These are phyloP conservation scores for Synanthedon tipuliformis DNA, from an alignment of 2,888 invertebrate species.

Conservation along the genomic window DNA sequence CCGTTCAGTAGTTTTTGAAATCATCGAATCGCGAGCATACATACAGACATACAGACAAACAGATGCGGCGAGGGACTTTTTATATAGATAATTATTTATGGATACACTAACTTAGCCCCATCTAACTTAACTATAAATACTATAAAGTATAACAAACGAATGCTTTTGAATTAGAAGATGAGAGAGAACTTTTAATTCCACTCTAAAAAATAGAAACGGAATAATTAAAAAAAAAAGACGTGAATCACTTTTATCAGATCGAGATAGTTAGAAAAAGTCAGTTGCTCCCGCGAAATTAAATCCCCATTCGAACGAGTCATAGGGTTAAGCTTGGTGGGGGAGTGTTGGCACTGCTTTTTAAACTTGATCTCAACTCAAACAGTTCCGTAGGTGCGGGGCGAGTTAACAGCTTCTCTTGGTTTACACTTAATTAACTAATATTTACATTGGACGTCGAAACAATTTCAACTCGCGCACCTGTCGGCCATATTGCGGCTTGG, in stretches of 20 bases:
- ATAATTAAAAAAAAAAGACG: constrained; percentile 1
- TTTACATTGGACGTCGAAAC: constrained; percentile 59
- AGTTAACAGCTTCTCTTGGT: constrained; percentile 33
- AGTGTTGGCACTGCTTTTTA: constrained; percentile 19
- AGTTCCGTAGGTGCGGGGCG: constrained; percentile 17
- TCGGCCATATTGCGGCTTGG: constrained; percentile 38
- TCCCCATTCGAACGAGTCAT: constrained; percentile 3
- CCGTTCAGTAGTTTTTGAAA: too few relatives aligned
- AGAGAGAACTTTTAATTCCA: too few relatives aligned
- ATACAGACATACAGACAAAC: too few relatives aligned
- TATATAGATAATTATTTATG: too few relatives aligned
- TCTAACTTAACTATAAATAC: too few relatives aligned
- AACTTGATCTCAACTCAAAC: constrained; percentile 30
- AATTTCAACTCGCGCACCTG: constrained; percentile 53
- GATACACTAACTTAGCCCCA: too few relatives aligned
- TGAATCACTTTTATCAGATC: not conserved
- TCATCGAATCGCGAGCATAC: too few relatives aligned
- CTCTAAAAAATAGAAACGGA: not conserved
- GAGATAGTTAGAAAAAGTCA: not conserved
- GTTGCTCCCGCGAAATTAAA: constrained; percentile 2
- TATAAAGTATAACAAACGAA: too few relatives aligned
- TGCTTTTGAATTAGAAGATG: too few relatives aligned
- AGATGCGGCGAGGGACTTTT: too few relatives aligned
- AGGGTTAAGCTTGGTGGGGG: not conserved
- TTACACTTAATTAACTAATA: constrained; percentile 68